phyloP scores from a whole-genome alignment of 2,797 vertebrate species.

The Syngnathus acus region DNA sequence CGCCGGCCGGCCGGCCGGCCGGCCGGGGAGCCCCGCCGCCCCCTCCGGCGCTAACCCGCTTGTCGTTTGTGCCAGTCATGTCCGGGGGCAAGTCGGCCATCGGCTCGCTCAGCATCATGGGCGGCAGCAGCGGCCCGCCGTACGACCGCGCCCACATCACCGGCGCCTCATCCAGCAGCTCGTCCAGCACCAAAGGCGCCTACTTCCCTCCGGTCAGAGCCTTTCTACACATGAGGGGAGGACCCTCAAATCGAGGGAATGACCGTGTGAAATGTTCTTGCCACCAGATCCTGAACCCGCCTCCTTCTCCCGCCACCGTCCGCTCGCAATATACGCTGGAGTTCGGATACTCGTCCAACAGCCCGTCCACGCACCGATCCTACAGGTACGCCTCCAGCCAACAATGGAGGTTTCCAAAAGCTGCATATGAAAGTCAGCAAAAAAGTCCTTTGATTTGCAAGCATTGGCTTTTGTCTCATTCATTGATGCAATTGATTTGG shows the following conservation, averaged over 20 bases:
- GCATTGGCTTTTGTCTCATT: no score
- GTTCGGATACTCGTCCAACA: slow-evolving; percentile 96
- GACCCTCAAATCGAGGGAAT: no score
- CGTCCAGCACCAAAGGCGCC: slow-evolving; percentile 94
- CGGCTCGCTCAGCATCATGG: slow-evolving; percentile 96
- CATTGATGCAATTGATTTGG: no score
- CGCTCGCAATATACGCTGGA: slow-evolving; percentile 96
- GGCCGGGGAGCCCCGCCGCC: not conserved
- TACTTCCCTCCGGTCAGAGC: slow-evolving; percentile 89
- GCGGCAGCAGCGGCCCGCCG: slow-evolving; percentile 89
- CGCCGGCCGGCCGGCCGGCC: not conserved
- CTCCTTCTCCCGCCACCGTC: slow-evolving; percentile 92
- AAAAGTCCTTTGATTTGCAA: no score
- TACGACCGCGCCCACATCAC: slow-evolving; percentile 96
- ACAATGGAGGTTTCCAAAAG: no score
- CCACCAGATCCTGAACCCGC: slow-evolving; percentile 91
- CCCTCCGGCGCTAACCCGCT: not conserved
- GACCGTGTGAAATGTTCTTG: not conserved
- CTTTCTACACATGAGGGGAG: no score
- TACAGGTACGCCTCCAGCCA: slow-evolving; percentile 78
- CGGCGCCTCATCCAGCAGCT: slow-evolving; percentile 95
- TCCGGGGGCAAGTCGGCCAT: slow-evolving; percentile 94
- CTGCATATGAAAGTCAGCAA: no score
- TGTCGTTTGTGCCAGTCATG: slow-evolving; percentile 68
- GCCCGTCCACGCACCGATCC: slow-evolving; percentile 92